phyloP scores from a whole-genome alignment of 1,140 invertebrate species.

The Pseudoatta argentina region DNA sequence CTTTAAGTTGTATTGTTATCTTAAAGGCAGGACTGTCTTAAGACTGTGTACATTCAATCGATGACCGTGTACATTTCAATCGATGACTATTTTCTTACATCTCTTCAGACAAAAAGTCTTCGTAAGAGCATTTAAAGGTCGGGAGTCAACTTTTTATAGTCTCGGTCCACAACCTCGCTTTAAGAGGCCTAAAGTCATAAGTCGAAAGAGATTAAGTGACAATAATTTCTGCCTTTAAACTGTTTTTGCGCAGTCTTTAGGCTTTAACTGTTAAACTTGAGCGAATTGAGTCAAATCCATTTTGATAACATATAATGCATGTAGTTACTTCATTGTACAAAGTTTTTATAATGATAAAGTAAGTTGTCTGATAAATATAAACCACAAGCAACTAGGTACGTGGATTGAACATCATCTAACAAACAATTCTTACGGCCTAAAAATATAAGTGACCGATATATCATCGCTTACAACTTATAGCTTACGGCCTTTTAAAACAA shows the following conservation, averaged over 20 bases:
- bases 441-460: too few relatives aligned
- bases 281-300: too few relatives aligned
- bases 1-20: neutral
- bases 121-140: neutral
- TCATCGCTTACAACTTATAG: too few relatives aligned
- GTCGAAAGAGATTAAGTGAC: too few relatives aligned
- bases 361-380: neutral
- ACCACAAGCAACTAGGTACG: neutral
- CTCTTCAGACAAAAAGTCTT: neutral
- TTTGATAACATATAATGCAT: neutral
- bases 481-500: too few relatives aligned
- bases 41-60: neutral
- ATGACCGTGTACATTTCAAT: neutral
- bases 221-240: too few relatives aligned
- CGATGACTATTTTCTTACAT: conserved; percentile 14
- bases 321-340: neutral
- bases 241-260: too few relatives aligned
- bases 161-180: too few relatives aligned
- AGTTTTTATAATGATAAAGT: neutral
- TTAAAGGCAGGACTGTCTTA: neutral
- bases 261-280: too few relatives aligned
- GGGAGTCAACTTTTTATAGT: neutral
- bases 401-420: neutral
- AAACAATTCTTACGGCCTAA: neutral
- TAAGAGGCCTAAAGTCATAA: too few relatives aligned